These are phyloP conservation scores for Tinamus major DNA, from an alignment of 2,797 vertebrate genomes.

Conservation along the genomic window DNA sequence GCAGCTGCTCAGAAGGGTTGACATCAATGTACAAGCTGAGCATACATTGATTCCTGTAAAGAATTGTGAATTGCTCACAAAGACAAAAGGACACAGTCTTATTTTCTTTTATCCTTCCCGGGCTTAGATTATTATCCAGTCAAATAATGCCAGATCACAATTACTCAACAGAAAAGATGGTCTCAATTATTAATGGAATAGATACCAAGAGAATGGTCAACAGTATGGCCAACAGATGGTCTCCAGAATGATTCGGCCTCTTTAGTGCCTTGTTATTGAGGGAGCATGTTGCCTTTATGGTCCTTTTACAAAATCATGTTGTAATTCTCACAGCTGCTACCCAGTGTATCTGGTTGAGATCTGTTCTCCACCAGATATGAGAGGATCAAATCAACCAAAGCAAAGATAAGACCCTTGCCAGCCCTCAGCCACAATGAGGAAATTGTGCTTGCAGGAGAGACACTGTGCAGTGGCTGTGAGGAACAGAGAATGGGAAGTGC, in stretches of 20 bases:
- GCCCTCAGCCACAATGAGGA: background rate
- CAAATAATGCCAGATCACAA: background rate
- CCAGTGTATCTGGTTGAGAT: background rate
- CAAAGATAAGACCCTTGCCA: background rate
- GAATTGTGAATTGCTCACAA: background rate
- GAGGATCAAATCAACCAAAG: too few relatives aligned
- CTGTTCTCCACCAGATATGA: background rate
- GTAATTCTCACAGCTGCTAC: background rate
- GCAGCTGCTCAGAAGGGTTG: background rate
- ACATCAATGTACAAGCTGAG: background rate
- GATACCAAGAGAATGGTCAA: too few relatives aligned
- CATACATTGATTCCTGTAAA: accelerated
- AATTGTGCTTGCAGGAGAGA: background rate
- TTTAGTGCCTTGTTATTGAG: background rate
- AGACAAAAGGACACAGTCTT: background rate
- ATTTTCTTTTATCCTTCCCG: background rate
- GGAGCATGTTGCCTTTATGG: background rate
- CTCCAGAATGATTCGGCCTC: background rate
- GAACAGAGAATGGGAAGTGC: background rate
- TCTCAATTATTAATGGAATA: background rate
- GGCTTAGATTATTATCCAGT: background rate
- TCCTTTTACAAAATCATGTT: background rate
- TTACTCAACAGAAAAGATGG: background rate
- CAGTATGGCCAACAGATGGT: background rate
- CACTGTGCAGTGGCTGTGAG: background rate